A percentile compares a stretch with the other conserved stretches of the same genome.
Conservation (phyloP, 2,888 invertebrate genomes). For the Artemia sinica region DNA sequence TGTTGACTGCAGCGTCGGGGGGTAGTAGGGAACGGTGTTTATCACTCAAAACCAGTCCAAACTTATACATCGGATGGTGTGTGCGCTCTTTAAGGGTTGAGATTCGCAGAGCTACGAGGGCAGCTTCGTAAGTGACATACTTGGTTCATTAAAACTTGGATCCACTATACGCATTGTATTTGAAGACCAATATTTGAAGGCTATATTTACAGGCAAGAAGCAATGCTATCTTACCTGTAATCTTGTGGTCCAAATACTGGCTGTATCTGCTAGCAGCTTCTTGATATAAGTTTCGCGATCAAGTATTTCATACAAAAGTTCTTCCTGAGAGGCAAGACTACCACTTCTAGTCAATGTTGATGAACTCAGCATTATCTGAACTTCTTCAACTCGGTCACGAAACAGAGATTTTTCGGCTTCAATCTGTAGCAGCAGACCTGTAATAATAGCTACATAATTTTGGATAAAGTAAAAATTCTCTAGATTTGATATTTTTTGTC, state of each 20-base stretch:
- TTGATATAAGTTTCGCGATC: constrained; percentile 47
- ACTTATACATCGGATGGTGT: neutral
- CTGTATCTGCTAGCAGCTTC: constrained; percentile 47
- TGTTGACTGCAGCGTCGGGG: neutral
- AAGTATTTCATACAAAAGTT: constrained; percentile 37
- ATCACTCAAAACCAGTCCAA: constrained; percentile 32
- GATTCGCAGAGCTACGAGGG: neutral
- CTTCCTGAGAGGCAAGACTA: constrained; percentile 18
- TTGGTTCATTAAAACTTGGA: too few relatives aligned
- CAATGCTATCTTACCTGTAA: constrained; percentile 25
- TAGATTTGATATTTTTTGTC: too few relatives aligned
- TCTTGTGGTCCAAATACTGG: constrained; percentile 48
- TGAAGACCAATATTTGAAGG: neutral
- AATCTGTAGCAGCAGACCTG: constrained; percentile 38
- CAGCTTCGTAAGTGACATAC: too few relatives aligned
- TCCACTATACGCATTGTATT: neutral
- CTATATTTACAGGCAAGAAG: neutral
- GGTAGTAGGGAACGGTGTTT: constrained; percentile 2
- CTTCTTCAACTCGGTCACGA: constrained; percentile 60
- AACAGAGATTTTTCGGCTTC: constrained; percentile 53
- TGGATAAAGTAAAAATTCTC: neutral
- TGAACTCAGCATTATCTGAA: constrained; percentile 54
- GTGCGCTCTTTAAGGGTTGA: constrained; percentile 8
- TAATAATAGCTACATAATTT: constrained; percentile 24
- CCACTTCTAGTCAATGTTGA: constrained; percentile 39